Percentiles rank a stretch among this genome's conserved stretches.
phyloP scores from a whole-genome alignment of 2,888 invertebrate species.

The Morpho helenor region DNA sequence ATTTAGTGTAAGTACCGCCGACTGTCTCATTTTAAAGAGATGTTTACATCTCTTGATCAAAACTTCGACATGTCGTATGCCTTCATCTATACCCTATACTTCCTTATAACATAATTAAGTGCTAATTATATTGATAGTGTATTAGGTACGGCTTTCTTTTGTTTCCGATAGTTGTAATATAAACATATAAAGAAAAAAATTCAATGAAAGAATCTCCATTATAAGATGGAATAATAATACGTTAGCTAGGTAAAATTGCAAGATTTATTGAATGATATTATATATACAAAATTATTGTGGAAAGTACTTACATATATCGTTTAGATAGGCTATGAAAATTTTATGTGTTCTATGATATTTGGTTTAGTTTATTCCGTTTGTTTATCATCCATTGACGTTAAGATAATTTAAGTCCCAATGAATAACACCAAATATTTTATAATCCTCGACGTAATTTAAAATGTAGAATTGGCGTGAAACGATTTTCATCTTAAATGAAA shows the following conservation, averaged over 20 bases:
- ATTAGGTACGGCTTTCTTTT: conserved; percentile 42
- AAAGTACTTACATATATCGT: conserved; percentile 49
- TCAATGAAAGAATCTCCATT: conserved; percentile 37
- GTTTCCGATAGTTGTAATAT: conserved; percentile 41
- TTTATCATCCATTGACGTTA: conserved; percentile 41
- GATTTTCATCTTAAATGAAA: conserved; percentile 32
- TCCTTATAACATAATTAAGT: conserved; percentile 50
- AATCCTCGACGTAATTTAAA: conserved; percentile 44
- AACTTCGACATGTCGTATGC: conserved; percentile 45
- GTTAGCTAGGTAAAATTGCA: conserved; percentile 65
- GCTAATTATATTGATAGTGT: conserved; percentile 35
- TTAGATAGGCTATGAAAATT: conserved; percentile 66
- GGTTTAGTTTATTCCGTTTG: conserved; percentile 27
- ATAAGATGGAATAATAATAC: conserved; percentile 45
- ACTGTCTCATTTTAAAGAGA: conserved; percentile 29
- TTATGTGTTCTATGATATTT: conserved; percentile 36
- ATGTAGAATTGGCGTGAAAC: conserved; percentile 40
- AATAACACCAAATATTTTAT: conserved; percentile 56
- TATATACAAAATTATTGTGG: conserved; percentile 56
- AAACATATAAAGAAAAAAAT: conserved; percentile 27
- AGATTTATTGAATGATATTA: conserved; percentile 58
- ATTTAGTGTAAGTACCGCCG: conserved; percentile 29
- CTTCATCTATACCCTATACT: conserved; percentile 58
- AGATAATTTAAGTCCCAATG: conserved; percentile 60
- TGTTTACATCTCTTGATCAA: conserved; percentile 20